Evolutionary conservation across 2,113 vertebrate species (phyloP).

Genomic region (Zapus hudsonius): DNA sequence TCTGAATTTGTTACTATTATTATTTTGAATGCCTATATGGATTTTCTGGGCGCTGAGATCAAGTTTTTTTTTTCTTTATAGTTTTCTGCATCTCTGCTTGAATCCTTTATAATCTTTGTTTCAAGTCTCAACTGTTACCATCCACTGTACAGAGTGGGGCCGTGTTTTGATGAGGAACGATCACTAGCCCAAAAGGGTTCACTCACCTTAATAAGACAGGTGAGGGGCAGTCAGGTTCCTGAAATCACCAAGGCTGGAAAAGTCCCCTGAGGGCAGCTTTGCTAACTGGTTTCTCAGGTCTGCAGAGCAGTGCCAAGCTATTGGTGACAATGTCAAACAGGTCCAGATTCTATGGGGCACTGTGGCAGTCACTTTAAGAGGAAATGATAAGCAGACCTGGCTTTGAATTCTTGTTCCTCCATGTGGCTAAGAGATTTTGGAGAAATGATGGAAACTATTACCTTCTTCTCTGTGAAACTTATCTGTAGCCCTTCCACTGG

Average conservation of each 20-base stretch:
- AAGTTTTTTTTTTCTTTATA: background rate
- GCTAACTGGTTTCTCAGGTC: background rate
- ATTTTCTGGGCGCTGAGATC: background rate
- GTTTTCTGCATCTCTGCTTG: background rate
- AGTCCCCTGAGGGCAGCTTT: background rate
- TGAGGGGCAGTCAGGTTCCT: too few species aligned
- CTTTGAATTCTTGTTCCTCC: background rate
- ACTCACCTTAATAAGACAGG: background rate
- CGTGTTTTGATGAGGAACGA: background rate
- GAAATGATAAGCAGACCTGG: background rate
- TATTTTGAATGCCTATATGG: background rate
- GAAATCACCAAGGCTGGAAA: background rate
- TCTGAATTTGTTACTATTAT: background rate
- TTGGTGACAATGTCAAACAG: rapidly evolving
- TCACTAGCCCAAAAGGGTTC: background rate
- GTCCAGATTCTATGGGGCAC: too few species aligned
- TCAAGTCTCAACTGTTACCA: background rate
- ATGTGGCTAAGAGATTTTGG: background rate
- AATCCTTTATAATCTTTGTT: background rate
- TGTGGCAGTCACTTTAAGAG: rapidly evolving
- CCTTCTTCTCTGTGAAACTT: background rate
- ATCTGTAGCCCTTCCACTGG: rapidly evolving
- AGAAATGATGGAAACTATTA: background rate
- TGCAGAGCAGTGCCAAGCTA: rapidly evolving
- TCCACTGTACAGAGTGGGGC: background rate